Percentiles rank a stretch among this genome's conserved stretches.
Evolutionary conservation across 2,797 vertebrate species (phyloP).

Genomic region (Tauraco hartlaubi): DNA sequence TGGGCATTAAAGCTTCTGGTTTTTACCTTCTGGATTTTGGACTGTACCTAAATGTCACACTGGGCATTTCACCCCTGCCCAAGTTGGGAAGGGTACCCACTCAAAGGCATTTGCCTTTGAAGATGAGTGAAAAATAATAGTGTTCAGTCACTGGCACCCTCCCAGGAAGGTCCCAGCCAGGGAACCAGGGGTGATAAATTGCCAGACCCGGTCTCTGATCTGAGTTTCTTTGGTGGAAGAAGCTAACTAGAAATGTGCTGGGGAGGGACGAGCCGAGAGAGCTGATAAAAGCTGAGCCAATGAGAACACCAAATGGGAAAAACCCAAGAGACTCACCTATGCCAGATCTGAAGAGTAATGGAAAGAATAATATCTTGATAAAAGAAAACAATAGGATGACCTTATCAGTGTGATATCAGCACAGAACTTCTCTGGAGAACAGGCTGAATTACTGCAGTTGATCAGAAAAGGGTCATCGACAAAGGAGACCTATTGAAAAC

Average conservation of each 20-base stretch:
- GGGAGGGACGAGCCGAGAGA: not conserved
- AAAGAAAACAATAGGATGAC: not conserved
- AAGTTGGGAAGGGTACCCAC: not conserved
- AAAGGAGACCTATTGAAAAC: not conserved
- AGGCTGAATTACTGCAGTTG: not conserved
- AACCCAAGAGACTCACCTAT: not conserved
- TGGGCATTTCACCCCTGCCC: not conserved
- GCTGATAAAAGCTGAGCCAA: not conserved
- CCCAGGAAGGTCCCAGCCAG: not conserved
- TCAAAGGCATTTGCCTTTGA: not conserved
- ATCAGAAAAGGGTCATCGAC: not conserved
- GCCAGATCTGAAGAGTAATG: not conserved
- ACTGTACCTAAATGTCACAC: not conserved
- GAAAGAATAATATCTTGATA: not conserved
- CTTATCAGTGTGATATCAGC: not conserved
- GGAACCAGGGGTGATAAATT: not conserved
- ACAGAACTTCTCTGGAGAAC: not conserved
- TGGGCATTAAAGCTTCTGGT: not conserved
- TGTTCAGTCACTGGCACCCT: not conserved
- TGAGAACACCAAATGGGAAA: not conserved
- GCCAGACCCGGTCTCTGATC: not conserved
- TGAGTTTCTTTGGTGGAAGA: not conserved
- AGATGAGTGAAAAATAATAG: not conserved
- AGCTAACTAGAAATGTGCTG: not conserved
- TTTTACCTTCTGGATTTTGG: not conserved